These are phyloP conservation scores for Agrypnia vestita DNA, from an alignment of 1,140 invertebrate species.

Conservation along the genomic window DNA sequence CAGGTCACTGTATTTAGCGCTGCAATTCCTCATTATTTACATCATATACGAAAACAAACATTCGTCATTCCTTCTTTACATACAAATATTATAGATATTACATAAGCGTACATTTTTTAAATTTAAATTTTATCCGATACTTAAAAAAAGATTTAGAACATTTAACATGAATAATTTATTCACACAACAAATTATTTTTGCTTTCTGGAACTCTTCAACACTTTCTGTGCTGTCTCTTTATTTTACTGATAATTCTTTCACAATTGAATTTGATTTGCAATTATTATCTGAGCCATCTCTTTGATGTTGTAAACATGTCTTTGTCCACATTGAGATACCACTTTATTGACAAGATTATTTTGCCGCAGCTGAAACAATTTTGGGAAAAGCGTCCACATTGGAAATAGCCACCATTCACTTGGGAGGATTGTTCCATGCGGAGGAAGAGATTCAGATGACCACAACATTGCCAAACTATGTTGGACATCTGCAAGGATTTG, in stretches of 20 bases:
- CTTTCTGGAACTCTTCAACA: constrained; percentile 46
- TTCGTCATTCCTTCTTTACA: too few relatives aligned
- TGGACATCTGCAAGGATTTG: constrained; percentile 93
- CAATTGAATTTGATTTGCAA: constrained; percentile 57
- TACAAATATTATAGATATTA: constrained; percentile 9
- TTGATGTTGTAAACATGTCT: constrained; percentile 51
- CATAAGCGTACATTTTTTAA: background rate
- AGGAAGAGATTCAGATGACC: constrained; percentile 84
- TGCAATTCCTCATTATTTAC: background rate
- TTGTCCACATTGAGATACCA: background rate
- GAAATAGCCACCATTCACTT: constrained; percentile 86
- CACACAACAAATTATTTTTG: constrained; percentile 36
- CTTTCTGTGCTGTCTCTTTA: constrained; percentile 55
- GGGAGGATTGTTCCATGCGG: constrained; percentile 83
- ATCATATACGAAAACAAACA: background rate
- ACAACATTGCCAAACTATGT: constrained; percentile 87
- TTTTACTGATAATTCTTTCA: constrained; percentile 56
- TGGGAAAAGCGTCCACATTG: constrained; percentile 84
- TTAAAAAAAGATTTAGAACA: background rate
- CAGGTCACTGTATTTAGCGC: constrained; percentile 36
- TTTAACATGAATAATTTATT: background rate
- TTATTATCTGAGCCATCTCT: constrained; percentile 44
- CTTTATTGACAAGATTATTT: constrained; percentile 61
- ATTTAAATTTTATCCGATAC: background rate
- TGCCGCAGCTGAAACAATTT: constrained; percentile 82